Evolutionary conservation across 2,888 invertebrate species (phyloP).

Genomic region (Euzetes globulus): DNA sequence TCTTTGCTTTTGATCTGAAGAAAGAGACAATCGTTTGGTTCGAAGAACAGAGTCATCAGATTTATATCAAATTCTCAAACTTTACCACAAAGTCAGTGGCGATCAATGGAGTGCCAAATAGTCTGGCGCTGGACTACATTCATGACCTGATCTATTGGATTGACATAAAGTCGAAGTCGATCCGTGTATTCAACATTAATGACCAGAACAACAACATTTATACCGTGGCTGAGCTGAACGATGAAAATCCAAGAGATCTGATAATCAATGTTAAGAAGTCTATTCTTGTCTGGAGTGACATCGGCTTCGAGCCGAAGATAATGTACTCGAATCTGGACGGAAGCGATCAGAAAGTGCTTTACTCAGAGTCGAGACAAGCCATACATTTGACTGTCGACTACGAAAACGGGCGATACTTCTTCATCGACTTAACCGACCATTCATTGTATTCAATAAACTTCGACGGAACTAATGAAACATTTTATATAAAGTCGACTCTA

Average conservation of each 20-base stretch:
- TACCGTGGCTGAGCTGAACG: not conserved
- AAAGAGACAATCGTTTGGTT: not conserved
- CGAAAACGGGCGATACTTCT: not conserved
- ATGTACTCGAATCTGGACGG: not conserved
- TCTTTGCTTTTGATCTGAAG: not conserved
- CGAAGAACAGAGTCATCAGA: not conserved
- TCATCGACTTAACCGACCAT: not conserved
- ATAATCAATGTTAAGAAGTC: not conserved
- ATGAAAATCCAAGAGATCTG: constrained; percentile 10
- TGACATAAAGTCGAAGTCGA: not conserved
- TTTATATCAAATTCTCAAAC: not conserved
- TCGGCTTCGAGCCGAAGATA: not conserved
- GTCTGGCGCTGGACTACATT: not conserved
- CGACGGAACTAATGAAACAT: not conserved
- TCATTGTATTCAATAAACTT: not conserved
- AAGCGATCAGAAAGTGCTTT: not conserved
- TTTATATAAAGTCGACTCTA: not conserved
- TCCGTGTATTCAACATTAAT: not conserved
- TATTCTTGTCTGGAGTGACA: not conserved
- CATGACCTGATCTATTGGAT: constrained; percentile 6
- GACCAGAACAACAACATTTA: not conserved
- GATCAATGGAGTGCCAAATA: not conserved
- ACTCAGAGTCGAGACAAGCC: not conserved
- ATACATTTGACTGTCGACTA: constrained; percentile 17
- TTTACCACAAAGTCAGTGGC: not conserved